Base-by-base conservation (phyloP, 2,113 vertebrate species). In the Felis catus region DNA sequence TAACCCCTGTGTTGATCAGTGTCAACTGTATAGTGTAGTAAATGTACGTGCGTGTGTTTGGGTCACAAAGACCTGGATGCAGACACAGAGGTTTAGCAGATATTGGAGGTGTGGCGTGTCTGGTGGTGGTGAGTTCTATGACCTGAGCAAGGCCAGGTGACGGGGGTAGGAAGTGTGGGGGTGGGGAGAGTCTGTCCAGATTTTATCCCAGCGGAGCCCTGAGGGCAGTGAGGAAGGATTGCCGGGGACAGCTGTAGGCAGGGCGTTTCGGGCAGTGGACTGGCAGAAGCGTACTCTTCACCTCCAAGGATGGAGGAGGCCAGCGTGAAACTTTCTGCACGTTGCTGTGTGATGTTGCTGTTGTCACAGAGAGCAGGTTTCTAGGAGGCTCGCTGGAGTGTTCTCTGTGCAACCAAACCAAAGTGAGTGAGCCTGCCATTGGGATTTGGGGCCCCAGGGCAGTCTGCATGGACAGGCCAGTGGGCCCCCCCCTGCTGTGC, bases 51-150 rank as follows among this genome's bases (percentile, higher is more conserved):
- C 1, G 4, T 3, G 25, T 27, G 31, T 2, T 6, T 2, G 31
- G 70, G 11, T 33, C 12, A 51, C 31, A 1, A 25, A 55, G 25
- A 51, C 41, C 15, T 19, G 12, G 41, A 18, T 2, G 7, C 41
- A 78, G 41, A 78, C 41, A 9, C 4, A 5, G 45, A 3, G 25
- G 11, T 5, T 19, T 11, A 41, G 33, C 21, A 25, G 36, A 15
- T 5, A 5, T 3, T 4, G 21, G 13, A 1, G 39, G 10, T 1
- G 6, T 15, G 25, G 4, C 6, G 0, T 0, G 13, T 10, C 74
- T 3, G 2, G 9, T 0, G 1, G 58, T 0, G 48, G 31, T 0
- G 11, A 16, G 13, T 1, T 23, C 1, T 36, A 0, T 4, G 53
- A 4, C 7, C 0, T 5, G 36, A 74, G 55, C 8, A 3, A 27